Evolutionary conservation across 2,113 vertebrate species (phyloP).

Genomic region (Trogon surrucura): DNA sequence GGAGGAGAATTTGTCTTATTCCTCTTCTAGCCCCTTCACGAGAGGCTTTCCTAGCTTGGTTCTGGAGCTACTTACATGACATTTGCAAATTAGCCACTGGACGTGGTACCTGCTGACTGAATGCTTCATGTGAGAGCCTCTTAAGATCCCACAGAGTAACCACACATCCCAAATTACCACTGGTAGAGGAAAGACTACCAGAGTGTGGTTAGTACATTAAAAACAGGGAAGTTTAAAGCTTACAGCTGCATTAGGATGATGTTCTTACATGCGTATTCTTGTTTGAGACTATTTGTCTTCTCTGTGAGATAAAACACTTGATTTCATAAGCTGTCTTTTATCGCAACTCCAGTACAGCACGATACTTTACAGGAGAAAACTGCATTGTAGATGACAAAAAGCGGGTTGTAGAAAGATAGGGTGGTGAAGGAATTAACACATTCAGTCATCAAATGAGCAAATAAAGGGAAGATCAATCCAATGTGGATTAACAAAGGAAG

Average conservation of each 20-base stretch:
- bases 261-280: slow-evolving; percentile 6
- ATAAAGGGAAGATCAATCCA: neutral
- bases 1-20: neutral
- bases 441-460: slow-evolving; percentile 4
- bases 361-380: neutral
- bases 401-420: neutral
- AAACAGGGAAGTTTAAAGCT: slow-evolving; percentile 25
- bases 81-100: slow-evolving; percentile 14
- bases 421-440: neutral
- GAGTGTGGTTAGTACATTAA: slow-evolving; percentile 44
- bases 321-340: slow-evolving; percentile 4
- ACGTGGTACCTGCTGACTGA: slow-evolving; percentile 18
- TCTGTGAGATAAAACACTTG: neutral
- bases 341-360: neutral
- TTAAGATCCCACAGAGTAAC: slow-evolving; percentile 48
- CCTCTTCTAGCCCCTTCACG: neutral
- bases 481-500: neutral
- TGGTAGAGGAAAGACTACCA: slow-evolving; percentile 26
- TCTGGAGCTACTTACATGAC: neutral
- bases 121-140: slow-evolving; percentile 7
- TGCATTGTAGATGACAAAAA: neutral
- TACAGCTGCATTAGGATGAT: neutral
- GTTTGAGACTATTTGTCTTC: slow-evolving; percentile 23
- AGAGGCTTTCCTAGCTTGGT: neutral
- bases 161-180: slow-evolving; percentile 38